These are phyloP conservation scores for Rana temporaria DNA, from an alignment of 2,113 vertebrate genomes.

Conservation along the genomic window DNA sequence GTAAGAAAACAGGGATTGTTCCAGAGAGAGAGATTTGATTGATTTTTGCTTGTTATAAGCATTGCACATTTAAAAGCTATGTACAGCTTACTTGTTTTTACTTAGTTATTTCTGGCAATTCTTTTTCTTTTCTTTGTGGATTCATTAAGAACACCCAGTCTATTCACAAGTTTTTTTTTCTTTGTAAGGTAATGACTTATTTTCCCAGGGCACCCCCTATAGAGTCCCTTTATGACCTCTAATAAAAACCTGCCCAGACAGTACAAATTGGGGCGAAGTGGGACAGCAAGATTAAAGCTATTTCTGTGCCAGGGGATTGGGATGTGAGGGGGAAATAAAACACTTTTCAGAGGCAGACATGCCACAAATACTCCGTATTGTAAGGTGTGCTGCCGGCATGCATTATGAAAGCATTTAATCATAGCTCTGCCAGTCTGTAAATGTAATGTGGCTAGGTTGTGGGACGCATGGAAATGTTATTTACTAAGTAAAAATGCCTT, in stretches of 20 bases:
- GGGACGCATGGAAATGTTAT: slow-evolving; percentile 12
- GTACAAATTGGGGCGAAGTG: slow-evolving; percentile 56
- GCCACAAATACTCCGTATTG: slow-evolving; percentile 4
- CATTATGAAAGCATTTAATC: slow-evolving; percentile 21
- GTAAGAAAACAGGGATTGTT: slow-evolving; percentile 58
- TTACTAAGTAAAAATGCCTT: background rate
- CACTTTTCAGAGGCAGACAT: slow-evolving; percentile 15
- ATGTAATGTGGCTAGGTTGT: background rate
- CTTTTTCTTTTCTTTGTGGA: slow-evolving; percentile 59
- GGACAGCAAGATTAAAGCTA: slow-evolving; percentile 20
- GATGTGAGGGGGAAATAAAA: slow-evolving; percentile 51
- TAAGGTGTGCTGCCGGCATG: slow-evolving; percentile 12
- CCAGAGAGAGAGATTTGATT: slow-evolving; percentile 62
- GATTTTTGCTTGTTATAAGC: slow-evolving; percentile 59
- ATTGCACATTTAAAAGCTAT: slow-evolving; percentile 61
- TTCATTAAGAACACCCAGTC: slow-evolving; percentile 67
- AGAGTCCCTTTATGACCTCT: slow-evolving; percentile 61
- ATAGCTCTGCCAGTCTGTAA: background rate
- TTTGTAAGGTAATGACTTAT: slow-evolving; percentile 55
- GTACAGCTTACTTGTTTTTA: slow-evolving; percentile 60
- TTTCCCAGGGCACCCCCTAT: slow-evolving; percentile 60
- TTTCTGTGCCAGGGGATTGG: slow-evolving; percentile 46
- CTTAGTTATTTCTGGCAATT: slow-evolving; percentile 26
- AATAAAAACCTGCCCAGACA: slow-evolving; percentile 61
- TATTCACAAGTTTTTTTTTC: slow-evolving; percentile 59